Percentiles rank a stretch among this genome's conserved stretches.
Conservation (phyloP, 2,888 invertebrate species). For the Apamea anceps region DNA sequence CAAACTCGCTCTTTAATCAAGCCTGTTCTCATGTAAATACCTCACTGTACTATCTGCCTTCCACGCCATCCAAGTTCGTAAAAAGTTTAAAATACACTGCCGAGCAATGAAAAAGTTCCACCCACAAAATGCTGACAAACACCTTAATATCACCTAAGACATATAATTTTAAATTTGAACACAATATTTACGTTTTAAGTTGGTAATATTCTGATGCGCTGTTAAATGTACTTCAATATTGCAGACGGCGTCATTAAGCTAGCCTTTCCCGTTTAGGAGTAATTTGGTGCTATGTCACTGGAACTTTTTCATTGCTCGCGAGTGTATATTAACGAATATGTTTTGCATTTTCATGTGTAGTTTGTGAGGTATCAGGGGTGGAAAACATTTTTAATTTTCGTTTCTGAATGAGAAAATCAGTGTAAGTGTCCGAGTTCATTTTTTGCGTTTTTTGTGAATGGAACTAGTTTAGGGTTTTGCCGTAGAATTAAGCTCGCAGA, state of each 20-base stretch:
- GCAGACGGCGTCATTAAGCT: no score
- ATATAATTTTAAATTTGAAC: no score
- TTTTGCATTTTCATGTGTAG: conserved; percentile 34
- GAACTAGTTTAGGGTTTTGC: background rate
- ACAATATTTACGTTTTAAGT: no score
- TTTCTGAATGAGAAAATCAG: conserved; percentile 20
- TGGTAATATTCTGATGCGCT: no score
- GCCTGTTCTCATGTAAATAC: conserved; percentile 70
- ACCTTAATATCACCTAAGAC: no score
- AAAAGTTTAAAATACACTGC: conserved; percentile 14
- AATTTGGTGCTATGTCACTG: no score
- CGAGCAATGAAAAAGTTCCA: no score
- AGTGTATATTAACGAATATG: conserved; percentile 1
- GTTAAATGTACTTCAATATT: no score
- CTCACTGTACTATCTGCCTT: conserved; percentile 29
- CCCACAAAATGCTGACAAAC: no score
- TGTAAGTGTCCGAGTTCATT: background rate
- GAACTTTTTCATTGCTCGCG: no score
- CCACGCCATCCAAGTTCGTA: background rate
- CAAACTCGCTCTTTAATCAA: conserved; percentile 70
- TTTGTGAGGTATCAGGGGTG: conserved; percentile 8
- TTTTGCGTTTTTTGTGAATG: background rate
- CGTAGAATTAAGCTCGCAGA: background rate
- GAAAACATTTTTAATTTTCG: conserved; percentile 42
- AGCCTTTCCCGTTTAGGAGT: no score